phyloP scores from a whole-genome alignment of 2,113 vertebrate genomes.

The Gobio gobio region DNA sequence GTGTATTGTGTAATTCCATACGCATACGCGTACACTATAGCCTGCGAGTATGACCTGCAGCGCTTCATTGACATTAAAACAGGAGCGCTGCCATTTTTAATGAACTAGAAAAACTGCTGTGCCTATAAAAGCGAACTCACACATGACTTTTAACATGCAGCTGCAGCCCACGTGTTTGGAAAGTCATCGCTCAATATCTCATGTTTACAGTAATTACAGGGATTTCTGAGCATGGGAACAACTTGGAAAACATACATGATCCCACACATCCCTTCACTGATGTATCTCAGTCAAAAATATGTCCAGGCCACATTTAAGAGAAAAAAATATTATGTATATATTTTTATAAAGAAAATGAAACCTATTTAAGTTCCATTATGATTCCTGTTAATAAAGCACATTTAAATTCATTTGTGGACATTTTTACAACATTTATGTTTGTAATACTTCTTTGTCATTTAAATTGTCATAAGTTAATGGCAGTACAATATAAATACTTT shows the following conservation, averaged over 20 bases:
- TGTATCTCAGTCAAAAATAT: neutral
- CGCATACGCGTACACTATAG: neutral
- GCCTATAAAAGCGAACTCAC: slow-evolving; percentile 51
- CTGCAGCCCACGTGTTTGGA: slow-evolving; percentile 48
- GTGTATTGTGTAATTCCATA: neutral
- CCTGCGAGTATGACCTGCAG: slow-evolving; percentile 26
- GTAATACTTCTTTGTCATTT: neutral
- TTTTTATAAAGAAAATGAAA: too few species aligned
- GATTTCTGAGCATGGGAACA: slow-evolving; percentile 47
- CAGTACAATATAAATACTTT: neutral
- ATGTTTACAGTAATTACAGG: slow-evolving; percentile 55
- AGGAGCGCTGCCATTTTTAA: slow-evolving; percentile 30
- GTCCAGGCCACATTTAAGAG: neutral
- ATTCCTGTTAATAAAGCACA: neutral
- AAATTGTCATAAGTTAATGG: neutral
- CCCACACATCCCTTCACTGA: slow-evolving; percentile 1
- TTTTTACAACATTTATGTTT: neutral
- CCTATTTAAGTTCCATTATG: neutral
- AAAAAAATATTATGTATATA: too few species aligned
- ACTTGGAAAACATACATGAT: slow-evolving; percentile 20
- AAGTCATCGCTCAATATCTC: slow-evolving; percentile 41
- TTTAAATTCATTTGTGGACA: neutral
- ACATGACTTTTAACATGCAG: slow-evolving; percentile 48
- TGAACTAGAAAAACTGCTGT: slow-evolving; percentile 44
- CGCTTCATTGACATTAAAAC: slow-evolving; percentile 17